These are phyloP conservation scores for Anastrepha ludens DNA, from an alignment of 1,140 invertebrate species.

Conservation along the genomic window DNA sequence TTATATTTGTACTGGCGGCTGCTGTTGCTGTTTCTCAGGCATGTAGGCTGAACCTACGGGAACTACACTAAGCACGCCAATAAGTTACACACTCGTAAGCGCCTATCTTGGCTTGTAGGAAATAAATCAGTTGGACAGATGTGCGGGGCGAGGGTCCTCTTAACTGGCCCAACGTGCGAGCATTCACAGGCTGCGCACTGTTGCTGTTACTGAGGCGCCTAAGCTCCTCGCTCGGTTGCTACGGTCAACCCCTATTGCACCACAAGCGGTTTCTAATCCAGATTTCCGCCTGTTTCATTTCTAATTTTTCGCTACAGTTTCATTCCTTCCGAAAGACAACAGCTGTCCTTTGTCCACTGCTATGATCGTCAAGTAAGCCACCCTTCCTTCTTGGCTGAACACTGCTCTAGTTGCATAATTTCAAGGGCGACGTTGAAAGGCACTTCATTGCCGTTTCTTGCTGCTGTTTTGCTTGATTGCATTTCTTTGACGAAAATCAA, in stretches of 20 bases:
- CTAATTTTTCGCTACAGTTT: constrained; percentile 19
- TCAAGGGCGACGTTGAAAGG: not conserved
- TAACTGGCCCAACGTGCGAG: not conserved
- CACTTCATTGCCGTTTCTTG: not conserved
- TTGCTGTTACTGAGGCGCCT: not conserved
- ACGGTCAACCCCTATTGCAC: not conserved
- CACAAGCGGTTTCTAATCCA: not conserved
- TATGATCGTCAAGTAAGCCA: not conserved
- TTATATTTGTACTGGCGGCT: constrained; percentile 6
- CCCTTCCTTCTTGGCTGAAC: not conserved
- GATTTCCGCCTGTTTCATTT: not conserved
- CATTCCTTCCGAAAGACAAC: not conserved
- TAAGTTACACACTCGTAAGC: not conserved
- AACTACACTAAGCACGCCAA: constrained; percentile 25
- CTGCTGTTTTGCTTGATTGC: constrained; percentile 10
- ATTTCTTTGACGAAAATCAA: constrained; percentile 35
- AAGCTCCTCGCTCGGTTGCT: not conserved
- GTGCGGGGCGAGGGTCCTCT: not conserved
- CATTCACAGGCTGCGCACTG: not conserved
- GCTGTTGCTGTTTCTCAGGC: not conserved
- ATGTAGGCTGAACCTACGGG: not conserved
- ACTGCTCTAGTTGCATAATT: constrained; percentile 45
- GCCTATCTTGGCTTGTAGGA: not conserved
- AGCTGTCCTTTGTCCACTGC: constrained; percentile 31
- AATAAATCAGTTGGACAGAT: constrained; percentile 39